These are phyloP conservation scores for Mesochorus sp. DNA, from an alignment of 2,888 invertebrate genomes.

Conservation along the genomic window DNA sequence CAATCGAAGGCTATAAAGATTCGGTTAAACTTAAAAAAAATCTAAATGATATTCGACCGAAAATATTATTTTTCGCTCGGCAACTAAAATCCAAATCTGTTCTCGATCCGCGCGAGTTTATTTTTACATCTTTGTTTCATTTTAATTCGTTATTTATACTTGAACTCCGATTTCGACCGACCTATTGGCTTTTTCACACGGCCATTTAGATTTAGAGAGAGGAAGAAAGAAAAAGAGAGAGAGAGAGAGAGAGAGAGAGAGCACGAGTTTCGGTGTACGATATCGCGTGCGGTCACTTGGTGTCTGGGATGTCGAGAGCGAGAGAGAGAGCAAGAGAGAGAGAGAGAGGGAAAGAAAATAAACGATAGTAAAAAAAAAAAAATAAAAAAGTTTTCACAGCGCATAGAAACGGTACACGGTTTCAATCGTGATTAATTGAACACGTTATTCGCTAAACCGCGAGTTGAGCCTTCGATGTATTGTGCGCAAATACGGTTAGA, in stretches of 20 bases:
- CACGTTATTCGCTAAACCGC: conserved; percentile 32
- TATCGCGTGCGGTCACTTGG: neutral
- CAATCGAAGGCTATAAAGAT: too few species aligned
- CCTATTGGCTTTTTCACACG: conserved; percentile 3
- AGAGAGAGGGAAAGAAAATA: neutral
- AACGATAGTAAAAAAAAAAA: neutral
- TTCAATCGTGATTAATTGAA: conserved; percentile 45
- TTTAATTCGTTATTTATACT: neutral
- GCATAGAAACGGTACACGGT: neutral
- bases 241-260: too few species aligned
- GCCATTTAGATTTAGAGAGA: too few species aligned
- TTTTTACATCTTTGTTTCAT: neutral
- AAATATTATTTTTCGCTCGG: too few species aligned
- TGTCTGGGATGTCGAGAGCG: neutral
- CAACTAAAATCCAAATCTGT: too few species aligned
- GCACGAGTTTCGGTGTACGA: neutral
- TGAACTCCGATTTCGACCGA: neutral
- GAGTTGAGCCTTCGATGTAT: neutral
- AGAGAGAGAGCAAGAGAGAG: neutral
- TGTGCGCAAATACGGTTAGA: neutral
- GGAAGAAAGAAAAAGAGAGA: too few species aligned
- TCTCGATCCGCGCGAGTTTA: neutral
- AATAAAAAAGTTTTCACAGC: conserved; percentile 29
- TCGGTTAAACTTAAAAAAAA: too few species aligned
- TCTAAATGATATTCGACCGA: too few species aligned